Evolutionary conservation across 2,797 vertebrate species (phyloP).

Genomic region (Cirrhinus molitorella): DNA sequence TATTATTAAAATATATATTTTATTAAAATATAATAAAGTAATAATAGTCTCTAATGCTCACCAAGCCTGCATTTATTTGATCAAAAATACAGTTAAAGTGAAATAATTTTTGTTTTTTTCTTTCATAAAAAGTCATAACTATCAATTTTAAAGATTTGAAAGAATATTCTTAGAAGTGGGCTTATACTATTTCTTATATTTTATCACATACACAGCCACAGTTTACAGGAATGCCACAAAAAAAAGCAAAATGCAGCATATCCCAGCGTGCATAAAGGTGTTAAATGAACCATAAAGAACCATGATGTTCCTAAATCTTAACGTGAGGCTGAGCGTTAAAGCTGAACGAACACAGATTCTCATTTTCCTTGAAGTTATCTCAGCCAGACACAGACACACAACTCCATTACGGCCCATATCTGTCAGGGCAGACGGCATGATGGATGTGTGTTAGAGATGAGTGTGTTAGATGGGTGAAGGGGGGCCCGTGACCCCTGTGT

Average conservation of each 20-base stretch:
- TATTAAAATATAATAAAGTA: too few relatives aligned
- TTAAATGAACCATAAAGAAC: not conserved
- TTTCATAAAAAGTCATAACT: too few relatives aligned
- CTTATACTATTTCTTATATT: not conserved
- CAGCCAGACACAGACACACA: constrained; percentile 54
- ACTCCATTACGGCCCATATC: constrained; percentile 79
- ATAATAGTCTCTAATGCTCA: not conserved
- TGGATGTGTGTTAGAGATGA: constrained; percentile 69
- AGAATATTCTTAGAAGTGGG: not conserved
- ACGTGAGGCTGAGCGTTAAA: constrained; percentile 52
- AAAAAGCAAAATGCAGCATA: not conserved
- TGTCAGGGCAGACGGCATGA: constrained; percentile 79
- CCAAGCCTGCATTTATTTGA: too few relatives aligned
- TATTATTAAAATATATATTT: too few relatives aligned
- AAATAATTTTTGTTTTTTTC: too few relatives aligned
- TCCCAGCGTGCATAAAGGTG: constrained; percentile 34
- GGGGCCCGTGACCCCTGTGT: constrained; percentile 68
- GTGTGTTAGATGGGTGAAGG: constrained; percentile 48
- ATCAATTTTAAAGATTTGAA: not conserved
- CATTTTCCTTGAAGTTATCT: constrained; percentile 78
- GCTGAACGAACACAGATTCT: constrained; percentile 66
- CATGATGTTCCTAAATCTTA: constrained; percentile 69
- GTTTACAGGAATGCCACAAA: not conserved
- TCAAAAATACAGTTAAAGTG: not conserved
- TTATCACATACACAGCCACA: constrained; percentile 1